Percentiles rank a stretch among this genome's conserved stretches.
Evolutionary conservation across 2,113 vertebrate species (phyloP).

Genomic region (Coreoperca whiteheadi): DNA sequence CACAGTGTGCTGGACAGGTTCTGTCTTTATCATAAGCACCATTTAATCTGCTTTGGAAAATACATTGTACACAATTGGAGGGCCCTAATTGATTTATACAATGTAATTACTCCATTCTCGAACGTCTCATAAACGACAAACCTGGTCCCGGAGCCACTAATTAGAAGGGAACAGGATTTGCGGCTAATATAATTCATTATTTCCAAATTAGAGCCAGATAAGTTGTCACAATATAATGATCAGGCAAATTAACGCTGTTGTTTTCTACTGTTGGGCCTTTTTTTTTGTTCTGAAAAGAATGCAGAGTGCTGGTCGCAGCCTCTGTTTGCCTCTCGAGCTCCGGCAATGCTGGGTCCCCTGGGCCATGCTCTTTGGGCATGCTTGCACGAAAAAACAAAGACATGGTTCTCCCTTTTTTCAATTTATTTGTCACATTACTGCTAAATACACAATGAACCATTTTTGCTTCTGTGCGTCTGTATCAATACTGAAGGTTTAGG

Average conservation of each 20-base stretch:
- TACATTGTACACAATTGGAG: slow-evolving; percentile 72
- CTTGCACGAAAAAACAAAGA: slow-evolving; percentile 25
- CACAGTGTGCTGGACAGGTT: slow-evolving; percentile 68
- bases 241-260: slow-evolving; percentile 65
- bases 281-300: slow-evolving; percentile 35
- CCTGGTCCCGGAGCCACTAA: slow-evolving; percentile 77
- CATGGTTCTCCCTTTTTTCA: neutral
- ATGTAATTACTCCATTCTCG: slow-evolving; percentile 75
- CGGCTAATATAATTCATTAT: slow-evolving; percentile 81
- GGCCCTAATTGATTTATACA: slow-evolving; percentile 80
- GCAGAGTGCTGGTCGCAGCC: neutral
- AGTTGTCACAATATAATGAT: slow-evolving; percentile 77
- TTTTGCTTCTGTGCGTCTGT: neutral
- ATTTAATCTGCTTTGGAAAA: slow-evolving; percentile 79
- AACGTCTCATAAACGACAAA: slow-evolving; percentile 77
- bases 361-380: neutral
- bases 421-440: neutral
- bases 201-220: slow-evolving; percentile 77
- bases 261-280: slow-evolving; percentile 61
- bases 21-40: slow-evolving; percentile 70
- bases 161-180: slow-evolving; percentile 79
- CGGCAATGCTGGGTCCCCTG: slow-evolving; percentile 8
- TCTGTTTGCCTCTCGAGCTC: slow-evolving; percentile 18
- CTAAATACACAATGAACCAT: neutral
- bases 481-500: neutral